phyloP scores from a whole-genome alignment of 2,797 vertebrate species.

The Rallus crepitans region DNA sequence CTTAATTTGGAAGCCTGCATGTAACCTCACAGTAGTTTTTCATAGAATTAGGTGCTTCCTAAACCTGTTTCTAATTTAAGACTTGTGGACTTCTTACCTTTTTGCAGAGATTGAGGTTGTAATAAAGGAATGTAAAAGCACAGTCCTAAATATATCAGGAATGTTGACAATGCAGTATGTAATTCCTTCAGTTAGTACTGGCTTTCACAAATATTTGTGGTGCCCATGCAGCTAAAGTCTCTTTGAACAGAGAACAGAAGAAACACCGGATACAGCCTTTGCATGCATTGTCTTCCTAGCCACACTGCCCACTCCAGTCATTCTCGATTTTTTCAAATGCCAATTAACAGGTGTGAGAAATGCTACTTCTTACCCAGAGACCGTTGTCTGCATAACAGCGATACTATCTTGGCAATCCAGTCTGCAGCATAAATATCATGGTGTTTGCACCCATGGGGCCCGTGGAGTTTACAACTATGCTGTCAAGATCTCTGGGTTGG shows the following conservation, averaged over 20 bases:
- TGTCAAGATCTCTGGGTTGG: constrained; percentile 82
- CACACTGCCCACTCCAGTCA: constrained; percentile 45
- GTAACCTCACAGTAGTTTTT: background rate
- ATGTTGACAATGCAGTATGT: background rate
- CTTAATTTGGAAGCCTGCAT: background rate
- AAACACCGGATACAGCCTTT: background rate
- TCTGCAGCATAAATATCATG: constrained; percentile 80
- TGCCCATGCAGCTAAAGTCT: background rate
- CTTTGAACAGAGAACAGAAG: background rate
- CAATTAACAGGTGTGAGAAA: constrained; percentile 85
- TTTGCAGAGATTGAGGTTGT: background rate
- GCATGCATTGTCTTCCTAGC: constrained; percentile 5
- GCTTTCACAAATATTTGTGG: constrained; percentile 1
- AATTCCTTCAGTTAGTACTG: background rate
- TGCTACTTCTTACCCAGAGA: constrained; percentile 68
- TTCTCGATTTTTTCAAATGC: constrained; percentile 78
- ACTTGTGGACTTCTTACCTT: background rate
- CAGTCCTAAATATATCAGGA: background rate
- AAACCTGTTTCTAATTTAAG: background rate
- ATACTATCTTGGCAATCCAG: constrained; percentile 77
- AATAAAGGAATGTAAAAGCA: background rate
- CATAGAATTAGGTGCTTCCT: background rate
- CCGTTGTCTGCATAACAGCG: constrained; percentile 76
- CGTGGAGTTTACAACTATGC: constrained; percentile 84
- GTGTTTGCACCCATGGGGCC: constrained; percentile 83